Evolutionary conservation across 2,797 vertebrate genomes (phyloP), one percentile per base, ranked within the genome.

Genomic region (Apogon talboti): DNA sequence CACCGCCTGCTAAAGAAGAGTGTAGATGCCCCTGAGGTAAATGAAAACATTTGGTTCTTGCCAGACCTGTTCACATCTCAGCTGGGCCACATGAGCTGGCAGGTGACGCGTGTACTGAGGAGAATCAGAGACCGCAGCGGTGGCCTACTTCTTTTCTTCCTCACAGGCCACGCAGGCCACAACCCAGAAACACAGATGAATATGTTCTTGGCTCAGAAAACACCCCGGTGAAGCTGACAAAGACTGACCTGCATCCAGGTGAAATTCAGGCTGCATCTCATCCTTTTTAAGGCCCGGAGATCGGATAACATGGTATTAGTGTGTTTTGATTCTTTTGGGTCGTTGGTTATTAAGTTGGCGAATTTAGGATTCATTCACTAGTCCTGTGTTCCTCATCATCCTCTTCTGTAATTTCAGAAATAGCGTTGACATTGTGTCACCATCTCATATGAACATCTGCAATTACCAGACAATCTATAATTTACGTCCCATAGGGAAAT

Each of bases 361-460:
- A 48, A 42, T 51, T 38, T 35, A 42, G 15, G 44, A 40, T 65
- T 70, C 44, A 18, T 21, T 52, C 33, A 6, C 21, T 6, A 44
- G 0, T 21, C 12, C n/a, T 33, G 43, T 38, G 6, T 60, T 66
- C 59, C 76, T 47, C 57, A 55, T 66, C 72, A 7, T 63, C 71
- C 38, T 59, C 16, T 73, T 82, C 73, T 56, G 70, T 70, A 62
- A 76, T 83, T 90, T 82, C 74, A 67, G 76, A 84, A 89, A 86
- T 79, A 82, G 78, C 61, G 71, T 88, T 91, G 89, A 91, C 85
- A 84, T 93, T 86, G 92, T 95, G 95, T 96, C 96, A 95, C 94
- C 94, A 93, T 96, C 95, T 96, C 95, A 93, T 95, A 94, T 95
- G 94, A 95, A 95, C 96, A 95, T 95, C 95, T 96, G 96, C 95